A percentile compares a stretch with the other conserved stretches of the same genome.
phyloP scores from a whole-genome alignment of 1,140 invertebrate genomes.

The Fopius arisanus region DNA sequence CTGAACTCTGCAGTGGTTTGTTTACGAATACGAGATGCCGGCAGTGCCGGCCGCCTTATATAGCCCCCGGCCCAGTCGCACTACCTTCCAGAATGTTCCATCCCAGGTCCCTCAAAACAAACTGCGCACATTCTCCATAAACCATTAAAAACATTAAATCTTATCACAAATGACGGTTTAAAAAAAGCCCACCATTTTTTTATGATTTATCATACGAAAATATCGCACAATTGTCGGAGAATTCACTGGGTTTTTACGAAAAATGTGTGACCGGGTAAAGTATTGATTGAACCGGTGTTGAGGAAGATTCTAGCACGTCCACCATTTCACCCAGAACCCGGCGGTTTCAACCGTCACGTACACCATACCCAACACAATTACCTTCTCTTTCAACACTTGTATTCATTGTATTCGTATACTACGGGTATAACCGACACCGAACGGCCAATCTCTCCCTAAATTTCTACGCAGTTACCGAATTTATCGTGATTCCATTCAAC shows the following conservation, averaged over 20 bases:
- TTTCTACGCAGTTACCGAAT: slow-evolving; percentile 22
- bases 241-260: background rate
- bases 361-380: background rate
- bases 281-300: slow-evolving; percentile 50
- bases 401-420: background rate
- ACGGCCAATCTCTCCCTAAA: background rate
- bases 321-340: slow-evolving; percentile 36
- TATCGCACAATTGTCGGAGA: background rate
- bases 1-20: slow-evolving; percentile 48
- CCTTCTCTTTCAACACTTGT: background rate
- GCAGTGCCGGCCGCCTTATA: slow-evolving; percentile 18
- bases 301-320: slow-evolving; percentile 60
- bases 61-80: slow-evolving; percentile 22
- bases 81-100: slow-evolving; percentile 52
- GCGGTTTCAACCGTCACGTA: slow-evolving; percentile 22
- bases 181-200: background rate
- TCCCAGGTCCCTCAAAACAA: background rate
- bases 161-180: background rate
- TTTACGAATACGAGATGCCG: slow-evolving; percentile 56
- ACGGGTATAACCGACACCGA: background rate
- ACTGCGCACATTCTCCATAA: slow-evolving; percentile 22
- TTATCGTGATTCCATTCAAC: too few species aligned
- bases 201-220: background rate
- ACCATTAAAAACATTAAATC: slow-evolving; percentile 1
- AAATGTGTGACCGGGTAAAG: slow-evolving; percentile 12